phyloP scores from a whole-genome alignment of 1,140 invertebrate species.

The Magallana angulata region DNA sequence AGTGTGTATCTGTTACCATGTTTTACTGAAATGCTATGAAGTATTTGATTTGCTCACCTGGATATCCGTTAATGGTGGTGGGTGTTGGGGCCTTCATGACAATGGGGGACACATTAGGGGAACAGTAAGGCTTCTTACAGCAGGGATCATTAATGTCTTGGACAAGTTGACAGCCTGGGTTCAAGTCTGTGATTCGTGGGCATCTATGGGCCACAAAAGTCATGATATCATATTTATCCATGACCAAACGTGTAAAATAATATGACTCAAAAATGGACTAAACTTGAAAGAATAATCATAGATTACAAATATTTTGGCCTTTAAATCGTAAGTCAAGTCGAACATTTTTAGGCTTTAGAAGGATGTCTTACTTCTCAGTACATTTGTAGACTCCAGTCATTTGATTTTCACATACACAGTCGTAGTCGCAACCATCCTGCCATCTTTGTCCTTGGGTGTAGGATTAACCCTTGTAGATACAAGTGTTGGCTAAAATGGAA shows the following conservation, averaged over 20 bases:
- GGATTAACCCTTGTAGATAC: constrained; percentile 61
- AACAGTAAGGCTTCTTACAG: constrained; percentile 62
- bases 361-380: constrained; percentile 56
- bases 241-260: no score
- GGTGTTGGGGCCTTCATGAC: constrained; percentile 34
- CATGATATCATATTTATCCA: background rate
- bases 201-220: constrained; percentile 53
- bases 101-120: constrained; percentile 44
- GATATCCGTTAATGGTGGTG: background rate
- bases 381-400: constrained; percentile 60
- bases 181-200: constrained; percentile 52
- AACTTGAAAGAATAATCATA: no score
- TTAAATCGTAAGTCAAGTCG: no score
- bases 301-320: no score
- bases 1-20: no score
- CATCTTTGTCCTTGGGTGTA: constrained; percentile 61
- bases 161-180: constrained; percentile 55
- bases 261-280: no score
- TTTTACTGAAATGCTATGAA: no score
- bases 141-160: constrained; percentile 58
- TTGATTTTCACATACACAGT: constrained; percentile 59
- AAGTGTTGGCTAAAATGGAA: constrained; percentile 54
- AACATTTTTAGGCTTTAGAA: no score
- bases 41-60: background rate
- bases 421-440: constrained; percentile 61